These are phyloP conservation scores for Siniperca knerii DNA, from an alignment of 2,113 vertebrate genomes.

Conservation along the genomic window DNA sequence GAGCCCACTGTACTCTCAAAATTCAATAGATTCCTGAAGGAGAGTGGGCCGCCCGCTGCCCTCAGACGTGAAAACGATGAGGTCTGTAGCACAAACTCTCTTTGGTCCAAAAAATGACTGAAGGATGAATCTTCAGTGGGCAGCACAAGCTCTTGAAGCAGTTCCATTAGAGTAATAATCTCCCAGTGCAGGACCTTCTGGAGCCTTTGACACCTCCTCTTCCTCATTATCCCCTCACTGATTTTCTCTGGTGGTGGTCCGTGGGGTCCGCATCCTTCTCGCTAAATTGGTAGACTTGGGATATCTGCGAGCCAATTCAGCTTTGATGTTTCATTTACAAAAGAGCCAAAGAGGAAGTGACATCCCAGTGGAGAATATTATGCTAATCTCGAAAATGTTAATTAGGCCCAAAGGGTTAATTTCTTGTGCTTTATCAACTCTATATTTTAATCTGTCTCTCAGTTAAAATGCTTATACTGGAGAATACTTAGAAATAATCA, in stretches of 20 bases:
- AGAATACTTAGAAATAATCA: conserved; percentile 69
- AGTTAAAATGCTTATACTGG: conserved; percentile 63
- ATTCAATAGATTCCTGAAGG: conserved; percentile 11
- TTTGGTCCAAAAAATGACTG: conserved; percentile 26
- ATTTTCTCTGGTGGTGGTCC: conserved; percentile 65
- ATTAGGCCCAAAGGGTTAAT: conserved; percentile 84
- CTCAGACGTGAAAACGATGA: conserved; percentile 6
- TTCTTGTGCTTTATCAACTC: conserved; percentile 70
- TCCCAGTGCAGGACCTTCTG: conserved; percentile 58
- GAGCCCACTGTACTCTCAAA: not conserved
- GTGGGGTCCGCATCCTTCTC: conserved; percentile 60
- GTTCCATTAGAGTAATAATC: conserved; percentile 64
- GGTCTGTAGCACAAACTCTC: conserved; percentile 4
- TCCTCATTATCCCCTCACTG: conserved; percentile 61
- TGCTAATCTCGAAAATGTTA: conserved; percentile 83
- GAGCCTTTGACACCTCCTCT: conserved; percentile 54
- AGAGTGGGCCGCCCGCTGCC: not conserved
- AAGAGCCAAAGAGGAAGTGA: conserved; percentile 65
- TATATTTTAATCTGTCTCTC: conserved; percentile 72
- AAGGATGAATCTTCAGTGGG: conserved; percentile 42
- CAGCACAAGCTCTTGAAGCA: conserved; percentile 36
- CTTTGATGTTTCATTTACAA: conserved; percentile 81
- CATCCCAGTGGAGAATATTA: conserved; percentile 78
- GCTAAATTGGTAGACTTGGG: conserved; percentile 74
- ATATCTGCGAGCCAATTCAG: conserved; percentile 67